Percentiles rank a stretch among this genome's conserved stretches.
Conservation (phyloP, 2,888 invertebrate species). For the Hedychridium roseum region DNA sequence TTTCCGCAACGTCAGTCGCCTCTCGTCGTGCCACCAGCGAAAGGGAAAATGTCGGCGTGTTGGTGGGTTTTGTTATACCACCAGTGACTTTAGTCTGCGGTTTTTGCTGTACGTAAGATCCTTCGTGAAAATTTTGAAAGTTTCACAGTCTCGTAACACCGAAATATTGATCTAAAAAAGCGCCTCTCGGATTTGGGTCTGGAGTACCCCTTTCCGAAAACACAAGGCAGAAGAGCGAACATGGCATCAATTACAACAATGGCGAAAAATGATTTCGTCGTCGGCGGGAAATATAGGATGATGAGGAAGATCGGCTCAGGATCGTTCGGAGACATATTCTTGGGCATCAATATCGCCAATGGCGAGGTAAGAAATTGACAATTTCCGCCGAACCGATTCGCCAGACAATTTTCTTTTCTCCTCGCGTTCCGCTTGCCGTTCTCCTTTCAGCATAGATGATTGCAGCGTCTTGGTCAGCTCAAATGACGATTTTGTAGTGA, state of each 20-base stretch:
- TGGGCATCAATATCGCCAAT: slow-evolving; percentile 90
- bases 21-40: slow-evolving; percentile 41
- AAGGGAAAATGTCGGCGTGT: slow-evolving; percentile 70
- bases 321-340: slow-evolving; percentile 98
- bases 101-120: no score
- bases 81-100: slow-evolving; percentile 54
- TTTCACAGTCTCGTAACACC: no score
- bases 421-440: background rate
- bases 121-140: no score
- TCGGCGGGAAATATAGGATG: slow-evolving; percentile 93
- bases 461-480: no score
- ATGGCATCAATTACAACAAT: slow-evolving; percentile 37
- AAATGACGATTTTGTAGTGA: no score
- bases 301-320: slow-evolving; percentile 98
- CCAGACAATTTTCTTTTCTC: slow-evolving; percentile 12
- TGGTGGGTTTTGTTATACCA: slow-evolving; percentile 61
- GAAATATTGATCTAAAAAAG: no score
- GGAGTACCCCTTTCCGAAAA: no score
- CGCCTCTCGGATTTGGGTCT: no score
- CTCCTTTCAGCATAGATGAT: background rate
- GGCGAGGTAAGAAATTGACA: slow-evolving; percentile 76
- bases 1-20: slow-evolving; percentile 43
- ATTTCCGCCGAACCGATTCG: slow-evolving; percentile 21
- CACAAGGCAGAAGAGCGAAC: no score
- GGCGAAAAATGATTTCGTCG: slow-evolving; percentile 77